Evolutionary conservation across 1,140 invertebrate species (phyloP), one percentile per base, ranked within the genome.

Genomic region (Phortica variegata): DNA sequence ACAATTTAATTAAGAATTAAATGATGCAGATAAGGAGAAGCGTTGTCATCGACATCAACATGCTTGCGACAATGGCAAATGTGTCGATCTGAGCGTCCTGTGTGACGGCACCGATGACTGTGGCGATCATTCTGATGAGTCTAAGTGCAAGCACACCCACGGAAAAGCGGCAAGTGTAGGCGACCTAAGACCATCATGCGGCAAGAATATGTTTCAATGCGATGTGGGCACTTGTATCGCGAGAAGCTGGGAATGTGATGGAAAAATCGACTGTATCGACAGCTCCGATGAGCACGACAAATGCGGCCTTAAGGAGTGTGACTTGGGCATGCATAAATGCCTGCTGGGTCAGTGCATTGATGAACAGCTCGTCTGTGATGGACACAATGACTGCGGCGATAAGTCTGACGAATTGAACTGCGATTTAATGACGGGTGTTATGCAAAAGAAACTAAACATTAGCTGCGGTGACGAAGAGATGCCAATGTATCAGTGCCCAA

Each of bases 1-100:
- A 4, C 29, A 18, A 41, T 34, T n/a, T 4, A 15, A 32, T 39
- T 39, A 15, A 13, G 17, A 38, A 17, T 43, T 7, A n/a, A 34
- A 34, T 15, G 18, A 23, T 36, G 4, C 29, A 75, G 68, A 71
- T 49, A 49, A 56, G 13, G 49, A 38, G 0, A 37, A 61, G 77
- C 26, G 74, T 77, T 68, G 88, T 20, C 73, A 75, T 20, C 10
- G 15, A 9, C 58, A 70, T 15, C 88, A 93, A 76, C 94, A 87
- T 65, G 86, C 87, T 48, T 99, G 97, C 77, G 85, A 87, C 18
- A 97, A 97, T 78, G 87, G 89, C 77, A 78, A 61, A 83, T 89
- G 87, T 51, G 80, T 89, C 37, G 81, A 79, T 2, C 60, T 65
- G 0, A 71, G 80, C 16, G 84, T 82, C 79, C 59, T 76, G 17